Percentiles rank a stretch among this genome's conserved stretches.
Evolutionary conservation across 1,140 invertebrate species (phyloP).

Genomic region (Homalodisca vitripennis): DNA sequence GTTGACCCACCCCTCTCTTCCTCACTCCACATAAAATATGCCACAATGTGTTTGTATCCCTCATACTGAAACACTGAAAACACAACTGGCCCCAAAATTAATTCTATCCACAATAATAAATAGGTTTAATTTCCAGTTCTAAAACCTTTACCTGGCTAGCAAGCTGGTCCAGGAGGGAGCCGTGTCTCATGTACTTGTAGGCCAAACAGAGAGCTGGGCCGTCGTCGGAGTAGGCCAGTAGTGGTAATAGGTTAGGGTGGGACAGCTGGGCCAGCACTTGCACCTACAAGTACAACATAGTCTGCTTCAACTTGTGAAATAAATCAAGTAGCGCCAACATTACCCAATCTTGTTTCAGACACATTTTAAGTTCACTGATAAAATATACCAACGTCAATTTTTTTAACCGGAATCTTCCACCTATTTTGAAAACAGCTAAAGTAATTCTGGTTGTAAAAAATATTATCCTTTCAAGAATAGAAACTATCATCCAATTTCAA

Average conservation of each 20-base stretch:
- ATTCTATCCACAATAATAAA: not conserved
- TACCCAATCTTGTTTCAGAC: no score
- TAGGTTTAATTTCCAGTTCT: not conserved
- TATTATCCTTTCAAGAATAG: no score
- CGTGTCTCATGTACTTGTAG: conserved; percentile 67
- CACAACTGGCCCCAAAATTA: not conserved
- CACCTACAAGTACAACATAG: no score
- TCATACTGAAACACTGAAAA: not conserved
- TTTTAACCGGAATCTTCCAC: no score
- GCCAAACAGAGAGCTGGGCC: conserved; percentile 62
- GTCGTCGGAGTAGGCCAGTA: conserved; percentile 65
- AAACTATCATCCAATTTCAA: no score
- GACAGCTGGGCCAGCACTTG: conserved; percentile 45
- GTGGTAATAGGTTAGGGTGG: conserved; percentile 65
- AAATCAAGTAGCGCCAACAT: no score
- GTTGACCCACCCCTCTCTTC: no score
- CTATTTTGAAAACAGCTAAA: no score
- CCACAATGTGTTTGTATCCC: not conserved
- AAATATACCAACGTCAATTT: no score
- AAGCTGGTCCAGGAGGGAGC: conserved; percentile 64
- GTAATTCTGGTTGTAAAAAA: no score
- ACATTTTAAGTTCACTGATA: no score
- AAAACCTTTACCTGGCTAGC: conserved; percentile 46
- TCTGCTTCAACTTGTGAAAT: no score
- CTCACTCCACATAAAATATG: not conserved